Evolutionary conservation across 2,888 invertebrate species (phyloP).

Genomic region (Empis stercorea): DNA sequence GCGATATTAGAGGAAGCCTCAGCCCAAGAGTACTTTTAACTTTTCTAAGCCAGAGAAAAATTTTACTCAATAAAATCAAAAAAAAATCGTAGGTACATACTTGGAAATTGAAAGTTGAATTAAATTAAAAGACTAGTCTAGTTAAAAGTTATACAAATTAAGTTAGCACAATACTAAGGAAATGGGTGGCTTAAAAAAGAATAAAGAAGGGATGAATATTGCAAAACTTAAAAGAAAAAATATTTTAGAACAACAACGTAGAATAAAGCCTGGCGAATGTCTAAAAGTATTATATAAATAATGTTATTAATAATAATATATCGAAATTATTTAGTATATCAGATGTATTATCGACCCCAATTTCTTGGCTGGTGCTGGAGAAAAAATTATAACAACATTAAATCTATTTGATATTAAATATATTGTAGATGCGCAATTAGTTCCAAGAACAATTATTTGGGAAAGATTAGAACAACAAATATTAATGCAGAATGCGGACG

Average conservation of each 20-base stretch:
- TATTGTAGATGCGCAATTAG: constrained; percentile 17
- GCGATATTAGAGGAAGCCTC: too few relatives aligned
- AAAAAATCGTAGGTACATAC: too few relatives aligned
- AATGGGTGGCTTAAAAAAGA: too few relatives aligned
- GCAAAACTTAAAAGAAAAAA: constrained; percentile 23
- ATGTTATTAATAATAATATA: not conserved
- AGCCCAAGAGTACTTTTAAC: too few relatives aligned
- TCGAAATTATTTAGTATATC: constrained; percentile 17
- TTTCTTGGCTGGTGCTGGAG: constrained; percentile 17
- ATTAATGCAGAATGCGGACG: constrained; percentile 8
- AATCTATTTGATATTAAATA: constrained; percentile 18
- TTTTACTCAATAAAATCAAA: too few relatives aligned
- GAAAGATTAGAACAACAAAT: constrained; percentile 27
- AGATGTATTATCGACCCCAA: constrained; percentile 23
- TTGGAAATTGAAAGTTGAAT: too few relatives aligned
- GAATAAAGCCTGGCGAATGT: constrained; percentile 31
- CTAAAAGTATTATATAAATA: constrained; percentile 17
- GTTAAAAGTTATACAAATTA: too few relatives aligned
- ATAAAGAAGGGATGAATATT: too few relatives aligned
- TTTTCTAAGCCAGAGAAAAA: too few relatives aligned
- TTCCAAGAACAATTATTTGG: constrained; percentile 25
- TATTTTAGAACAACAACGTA: constrained; percentile 27
- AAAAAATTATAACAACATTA: constrained; percentile 17
- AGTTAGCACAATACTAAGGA: too few relatives aligned
- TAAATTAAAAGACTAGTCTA: too few relatives aligned